Percentiles rank a stretch among this genome's conserved stretches.
These are phyloP conservation scores for Peromyscus nudipes DNA, from an alignment of 2,797 vertebrate genomes.

Conservation along the genomic window DNA sequence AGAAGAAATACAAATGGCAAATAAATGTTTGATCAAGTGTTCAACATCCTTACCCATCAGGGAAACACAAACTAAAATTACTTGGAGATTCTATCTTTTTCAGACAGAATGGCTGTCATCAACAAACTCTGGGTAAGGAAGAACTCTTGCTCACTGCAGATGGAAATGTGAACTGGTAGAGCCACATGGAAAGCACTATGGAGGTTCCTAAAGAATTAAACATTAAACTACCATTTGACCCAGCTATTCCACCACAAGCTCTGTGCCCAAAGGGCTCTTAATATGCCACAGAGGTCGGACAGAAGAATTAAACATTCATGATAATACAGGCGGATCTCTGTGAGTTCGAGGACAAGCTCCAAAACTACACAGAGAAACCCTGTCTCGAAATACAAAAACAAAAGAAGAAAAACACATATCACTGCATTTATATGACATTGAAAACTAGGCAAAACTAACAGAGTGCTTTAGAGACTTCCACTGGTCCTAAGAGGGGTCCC, in stretches of 20 bases:
- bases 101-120: neutral
- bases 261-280: neutral
- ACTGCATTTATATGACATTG: neutral
- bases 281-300: neutral
- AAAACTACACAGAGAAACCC: too few relatives aligned
- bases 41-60: neutral
- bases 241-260: neutral
- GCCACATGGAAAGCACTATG: neutral
- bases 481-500: neutral
- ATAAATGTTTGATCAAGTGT: neutral
- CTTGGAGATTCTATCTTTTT: neutral
- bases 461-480: neutral
- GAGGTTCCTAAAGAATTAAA: neutral
- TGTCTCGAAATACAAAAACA: too few relatives aligned
- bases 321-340: neutral
- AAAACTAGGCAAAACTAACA: slow-evolving; percentile 51
- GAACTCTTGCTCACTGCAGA: neutral
- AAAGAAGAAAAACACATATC: neutral
- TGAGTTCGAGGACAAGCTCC: too few relatives aligned
- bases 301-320: neutral
- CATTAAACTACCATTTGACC: neutral
- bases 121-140: neutral
- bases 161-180: neutral
- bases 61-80: neutral
- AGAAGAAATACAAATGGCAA: neutral